Evolutionary conservation across 1,140 invertebrate genomes (phyloP).

Genomic region (Drosophila sp.): DNA sequence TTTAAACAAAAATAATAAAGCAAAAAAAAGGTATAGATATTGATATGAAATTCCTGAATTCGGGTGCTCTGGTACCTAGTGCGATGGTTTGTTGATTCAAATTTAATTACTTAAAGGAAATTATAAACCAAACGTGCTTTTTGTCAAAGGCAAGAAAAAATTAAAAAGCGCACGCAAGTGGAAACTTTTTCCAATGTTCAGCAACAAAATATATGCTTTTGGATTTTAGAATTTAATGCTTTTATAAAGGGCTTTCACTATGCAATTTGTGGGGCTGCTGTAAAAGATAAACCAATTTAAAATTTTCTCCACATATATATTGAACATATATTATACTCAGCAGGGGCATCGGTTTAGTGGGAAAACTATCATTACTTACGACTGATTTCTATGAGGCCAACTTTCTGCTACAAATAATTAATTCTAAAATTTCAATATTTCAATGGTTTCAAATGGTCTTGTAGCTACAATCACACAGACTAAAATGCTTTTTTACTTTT

Average conservation of each 20-base stretch:
- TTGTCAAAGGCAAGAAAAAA: not conserved
- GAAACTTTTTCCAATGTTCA: constrained; percentile 11
- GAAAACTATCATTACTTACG: no score
- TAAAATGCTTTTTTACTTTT: no score
- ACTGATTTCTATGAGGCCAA: no score
- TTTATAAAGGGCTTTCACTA: constrained; percentile 12
- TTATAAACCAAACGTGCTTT: constrained; percentile 22
- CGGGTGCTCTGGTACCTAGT: not conserved
- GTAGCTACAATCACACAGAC: no score
- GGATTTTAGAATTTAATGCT: constrained; percentile 16
- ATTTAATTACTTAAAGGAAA: constrained; percentile 27
- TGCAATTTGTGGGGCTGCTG: not conserved
- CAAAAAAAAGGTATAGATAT: not conserved
- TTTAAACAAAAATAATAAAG: not conserved
- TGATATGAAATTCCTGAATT: constrained; percentile 5
- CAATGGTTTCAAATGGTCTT: no score
- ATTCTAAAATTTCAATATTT: no score
- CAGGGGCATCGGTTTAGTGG: no score
- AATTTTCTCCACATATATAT: no score
- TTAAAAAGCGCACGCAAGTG: constrained; percentile 17
- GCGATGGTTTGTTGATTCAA: constrained; percentile 8
- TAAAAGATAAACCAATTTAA: no score
- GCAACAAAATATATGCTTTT: not conserved
- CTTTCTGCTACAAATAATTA: no score
- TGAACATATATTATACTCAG: no score